Base-by-base conservation (phyloP, 2,113 vertebrate species). In the Balaeniceps rex region DNA sequence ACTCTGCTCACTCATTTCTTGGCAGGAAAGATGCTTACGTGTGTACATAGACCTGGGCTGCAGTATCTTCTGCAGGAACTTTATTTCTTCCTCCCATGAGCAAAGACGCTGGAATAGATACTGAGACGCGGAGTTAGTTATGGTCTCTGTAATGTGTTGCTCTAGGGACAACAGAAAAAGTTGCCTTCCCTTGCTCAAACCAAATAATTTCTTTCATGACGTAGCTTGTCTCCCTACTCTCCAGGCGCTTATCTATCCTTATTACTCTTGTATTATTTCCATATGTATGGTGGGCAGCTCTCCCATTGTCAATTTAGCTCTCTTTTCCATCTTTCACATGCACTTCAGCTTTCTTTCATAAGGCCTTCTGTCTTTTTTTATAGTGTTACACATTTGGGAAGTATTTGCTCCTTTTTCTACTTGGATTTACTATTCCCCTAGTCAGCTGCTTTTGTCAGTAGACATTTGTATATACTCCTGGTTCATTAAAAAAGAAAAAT, bases 81-180 rank as follows among this genome's bases (percentile, higher is more conserved):
- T 33, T 19, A 24, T 54, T 87, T 38, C 75, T n/a, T 65, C 29
- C 54, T 66, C 38, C 25, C 9, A 4, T 13, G 9, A 58, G 51
- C 58, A 78, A 64, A 71, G 75, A 11, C 0, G 1, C 17, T 47
- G 72, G 65, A 38, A 25, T 17, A 46, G 38, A 6, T 38, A 7
- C 49, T 33, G 68, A 46, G 46, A 17, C 42, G 55, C 4, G 0
- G 38, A 34, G 26, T 23, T n/a, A 16, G 22, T 34, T 42, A 16
- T 8, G 11, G 25, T 47, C 31, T 47, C 46, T 5, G 6, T 33
- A 12, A 7, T 12, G 8, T 0, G 0, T 61, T 42, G 40, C 69
- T 61, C 25, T 13, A 63, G 63, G 58, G 70, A 34, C 23, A 34
- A 8, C 28, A 65, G 36, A 14, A 51, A n/a, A 55, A 21, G 36